Conservation (phyloP, 2,797 vertebrate genomes). For the Cetoscarus ocellatus region DNA sequence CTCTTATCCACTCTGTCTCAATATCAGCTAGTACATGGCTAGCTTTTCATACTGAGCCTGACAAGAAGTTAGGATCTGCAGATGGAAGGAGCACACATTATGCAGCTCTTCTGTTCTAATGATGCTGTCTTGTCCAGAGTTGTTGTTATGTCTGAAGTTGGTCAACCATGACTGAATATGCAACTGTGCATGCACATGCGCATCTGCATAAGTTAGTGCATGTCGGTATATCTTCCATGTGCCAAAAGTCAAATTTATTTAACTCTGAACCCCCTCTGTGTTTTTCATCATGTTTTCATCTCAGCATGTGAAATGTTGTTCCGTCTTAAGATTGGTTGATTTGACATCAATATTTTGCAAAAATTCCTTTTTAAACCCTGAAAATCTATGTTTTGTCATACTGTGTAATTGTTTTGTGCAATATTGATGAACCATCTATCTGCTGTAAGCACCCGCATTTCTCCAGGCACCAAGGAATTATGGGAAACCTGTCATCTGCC, state of each 20-base stretch:
- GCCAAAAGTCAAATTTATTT: constrained; percentile 46
- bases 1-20: constrained; percentile 14
- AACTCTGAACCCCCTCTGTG: constrained; percentile 42
- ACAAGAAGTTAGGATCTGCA: constrained; percentile 42
- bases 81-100: constrained; percentile 51
- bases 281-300: constrained; percentile 46
- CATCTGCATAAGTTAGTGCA: constrained; percentile 22
- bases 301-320: constrained; percentile 64
- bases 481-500: constrained; percentile 45
- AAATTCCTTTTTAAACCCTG: constrained; percentile 2
- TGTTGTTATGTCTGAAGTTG: constrained; percentile 64
- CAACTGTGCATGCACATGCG: constrained; percentile 46
- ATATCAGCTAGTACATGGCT: constrained; percentile 47
- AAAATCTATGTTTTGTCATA: constrained; percentile 42
- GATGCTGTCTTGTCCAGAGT: constrained; percentile 67
- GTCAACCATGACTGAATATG: constrained; percentile 62
- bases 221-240: constrained; percentile 18
- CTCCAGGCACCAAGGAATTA: constrained; percentile 44
- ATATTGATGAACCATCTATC: constrained; percentile 58
- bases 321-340: constrained; percentile 14
- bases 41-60: constrained; percentile 44
- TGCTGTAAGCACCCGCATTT: constrained; percentile 21
- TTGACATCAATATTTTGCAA: too few relatives aligned
- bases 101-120: constrained; percentile 76
- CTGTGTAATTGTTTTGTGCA: constrained; percentile 40